These are phyloP conservation scores for Geococcyx californianus DNA, from an alignment of 2,113 vertebrate species.

Conservation along the genomic window DNA sequence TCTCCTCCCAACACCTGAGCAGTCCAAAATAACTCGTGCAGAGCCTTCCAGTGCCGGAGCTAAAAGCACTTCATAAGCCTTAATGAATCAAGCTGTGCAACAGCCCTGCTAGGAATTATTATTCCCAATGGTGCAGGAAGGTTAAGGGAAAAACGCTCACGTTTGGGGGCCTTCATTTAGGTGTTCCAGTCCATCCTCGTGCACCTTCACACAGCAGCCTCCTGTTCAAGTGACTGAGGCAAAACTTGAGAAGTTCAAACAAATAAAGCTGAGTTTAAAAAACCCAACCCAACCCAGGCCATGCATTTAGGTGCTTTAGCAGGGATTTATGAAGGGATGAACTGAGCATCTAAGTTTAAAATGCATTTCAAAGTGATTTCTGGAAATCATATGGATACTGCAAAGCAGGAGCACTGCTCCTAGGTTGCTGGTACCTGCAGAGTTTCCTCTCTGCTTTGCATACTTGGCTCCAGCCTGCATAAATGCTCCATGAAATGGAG, in stretches of 20 bases:
- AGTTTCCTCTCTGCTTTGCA: background rate
- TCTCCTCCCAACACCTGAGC: slow-evolving; percentile 49
- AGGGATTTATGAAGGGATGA: background rate
- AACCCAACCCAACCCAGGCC: background rate
- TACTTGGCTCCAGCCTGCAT: background rate
- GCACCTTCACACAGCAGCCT: background rate
- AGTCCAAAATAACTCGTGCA: slow-evolving; percentile 46
- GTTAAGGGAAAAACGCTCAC: background rate
- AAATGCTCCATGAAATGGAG: background rate
- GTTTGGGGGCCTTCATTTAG: slow-evolving; percentile 8
- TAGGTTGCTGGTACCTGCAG: background rate
- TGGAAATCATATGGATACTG: background rate
- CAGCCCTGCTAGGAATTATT: slow-evolving; percentile 13
- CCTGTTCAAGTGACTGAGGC: background rate
- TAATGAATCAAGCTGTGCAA: slow-evolving; percentile 65
- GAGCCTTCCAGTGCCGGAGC: slow-evolving; percentile 7
- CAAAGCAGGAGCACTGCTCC: background rate
- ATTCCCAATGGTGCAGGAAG: background rate
- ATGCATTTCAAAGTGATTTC: background rate
- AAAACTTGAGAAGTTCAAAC: background rate
- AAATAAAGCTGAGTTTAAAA: background rate
- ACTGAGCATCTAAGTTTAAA: background rate
- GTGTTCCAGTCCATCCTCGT: background rate
- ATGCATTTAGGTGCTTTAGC: background rate
- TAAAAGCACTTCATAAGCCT: slow-evolving; percentile 60